Evolutionary conservation across 2,888 invertebrate genomes (phyloP).

Genomic region (Vannuccia rotundouncinata): DNA sequence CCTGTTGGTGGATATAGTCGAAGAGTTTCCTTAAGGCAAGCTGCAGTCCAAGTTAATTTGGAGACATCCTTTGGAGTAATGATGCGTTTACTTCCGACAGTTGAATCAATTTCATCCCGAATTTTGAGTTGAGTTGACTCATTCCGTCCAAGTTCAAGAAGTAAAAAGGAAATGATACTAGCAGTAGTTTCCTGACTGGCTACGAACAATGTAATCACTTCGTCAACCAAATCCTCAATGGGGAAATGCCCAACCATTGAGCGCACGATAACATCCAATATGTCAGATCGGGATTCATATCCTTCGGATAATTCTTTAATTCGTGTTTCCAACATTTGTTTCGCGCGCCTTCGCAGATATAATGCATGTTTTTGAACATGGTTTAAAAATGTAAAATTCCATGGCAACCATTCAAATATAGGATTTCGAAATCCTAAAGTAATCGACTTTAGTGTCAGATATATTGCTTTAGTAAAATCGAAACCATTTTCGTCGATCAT

Average conservation of each 20-base stretch:
- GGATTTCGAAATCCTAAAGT: neutral
- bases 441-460: neutral
- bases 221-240: conserved; percentile 40
- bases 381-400: neutral
- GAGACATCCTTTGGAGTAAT: conserved; percentile 38
- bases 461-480: neutral
- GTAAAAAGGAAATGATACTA: conserved; percentile 39
- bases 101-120: conserved; percentile 39
- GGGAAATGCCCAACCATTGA: neutral
- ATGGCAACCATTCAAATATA: neutral
- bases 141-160: conserved; percentile 41
- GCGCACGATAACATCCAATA: neutral
- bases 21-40: conserved; percentile 40
- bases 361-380: neutral
- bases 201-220: conserved; percentile 42
- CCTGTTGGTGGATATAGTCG: conserved; percentile 41
- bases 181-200: conserved; percentile 43
- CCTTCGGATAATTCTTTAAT: neutral
- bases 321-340: neutral
- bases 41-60: conserved; percentile 38
- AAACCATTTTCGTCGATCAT: neutral
- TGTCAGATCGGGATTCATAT: neutral
- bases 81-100: conserved; percentile 32
- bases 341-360: neutral
- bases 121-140: conserved; percentile 39